These are phyloP conservation scores for Nasua narica DNA, from an alignment of 2,797 vertebrate genomes.

Conservation along the genomic window DNA sequence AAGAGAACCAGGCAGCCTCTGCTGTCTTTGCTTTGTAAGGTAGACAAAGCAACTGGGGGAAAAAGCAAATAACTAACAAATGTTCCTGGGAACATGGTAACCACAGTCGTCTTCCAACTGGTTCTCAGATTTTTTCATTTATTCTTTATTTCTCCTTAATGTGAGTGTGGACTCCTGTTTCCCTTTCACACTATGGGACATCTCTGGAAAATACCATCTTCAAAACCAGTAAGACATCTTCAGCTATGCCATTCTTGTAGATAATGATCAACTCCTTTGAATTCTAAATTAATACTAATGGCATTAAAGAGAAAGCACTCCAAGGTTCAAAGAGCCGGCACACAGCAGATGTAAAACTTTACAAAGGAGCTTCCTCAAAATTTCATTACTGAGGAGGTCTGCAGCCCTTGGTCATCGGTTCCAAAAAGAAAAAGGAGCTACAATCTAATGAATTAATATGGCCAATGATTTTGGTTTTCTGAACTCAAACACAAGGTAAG, in stretches of 20 bases:
- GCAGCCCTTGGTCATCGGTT: neutral
- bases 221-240: neutral
- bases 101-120: neutral
- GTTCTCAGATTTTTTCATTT: neutral
- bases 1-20: neutral
- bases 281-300: neutral
- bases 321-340: neutral
- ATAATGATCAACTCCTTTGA: neutral
- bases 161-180: neutral
- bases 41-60: neutral
- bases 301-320: neutral
- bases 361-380: neutral
- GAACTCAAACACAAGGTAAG: neutral
- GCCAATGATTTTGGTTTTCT: neutral
- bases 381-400: neutral
- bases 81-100: neutral
- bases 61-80: neutral
- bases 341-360: fast-evolving
- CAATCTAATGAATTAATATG: neutral
- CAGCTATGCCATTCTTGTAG: neutral
- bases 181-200: neutral
- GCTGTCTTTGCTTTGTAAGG: neutral
- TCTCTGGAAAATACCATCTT: conserved; percentile 9
- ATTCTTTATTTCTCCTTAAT: neutral
- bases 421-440: neutral